Evolutionary conservation across 2,797 vertebrate genomes (phyloP).

Genomic region (Dendrocincla fuliginosa): DNA sequence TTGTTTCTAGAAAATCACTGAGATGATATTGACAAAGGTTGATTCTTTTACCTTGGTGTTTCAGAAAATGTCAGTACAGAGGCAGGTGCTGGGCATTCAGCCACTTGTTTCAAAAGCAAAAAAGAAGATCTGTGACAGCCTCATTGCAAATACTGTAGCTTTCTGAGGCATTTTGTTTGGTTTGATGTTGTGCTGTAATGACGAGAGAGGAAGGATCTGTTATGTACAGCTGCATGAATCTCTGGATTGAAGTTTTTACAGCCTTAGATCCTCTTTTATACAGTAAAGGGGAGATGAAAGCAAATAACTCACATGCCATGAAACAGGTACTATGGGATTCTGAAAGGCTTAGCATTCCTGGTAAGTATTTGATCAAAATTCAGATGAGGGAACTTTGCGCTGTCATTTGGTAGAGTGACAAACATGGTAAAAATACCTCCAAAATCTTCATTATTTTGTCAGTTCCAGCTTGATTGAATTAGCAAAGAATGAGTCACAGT

Average conservation of each 20-base stretch:
- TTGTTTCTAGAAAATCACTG: constrained; percentile 74
- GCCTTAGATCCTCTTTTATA: constrained; percentile 79
- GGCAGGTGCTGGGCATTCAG: constrained; percentile 72
- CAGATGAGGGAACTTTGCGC: constrained; percentile 70
- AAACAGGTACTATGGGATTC: constrained; percentile 76
- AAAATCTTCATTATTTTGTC: constrained; percentile 73
- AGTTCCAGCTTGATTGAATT: constrained; percentile 71
- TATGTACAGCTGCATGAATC: constrained; percentile 78
- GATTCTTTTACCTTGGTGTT: constrained; percentile 76
- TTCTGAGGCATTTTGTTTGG: constrained; percentile 79
- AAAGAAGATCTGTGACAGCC: constrained; percentile 62
- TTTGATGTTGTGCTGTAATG: constrained; percentile 75
- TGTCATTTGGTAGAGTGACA: constrained; percentile 69
- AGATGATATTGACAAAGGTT: constrained; percentile 73
- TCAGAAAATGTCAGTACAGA: constrained; percentile 78
- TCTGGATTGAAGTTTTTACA: constrained; percentile 78
- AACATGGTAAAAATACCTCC: constrained; percentile 70
- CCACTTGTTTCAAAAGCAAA: constrained; percentile 62
- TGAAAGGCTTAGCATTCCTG: constrained; percentile 72
- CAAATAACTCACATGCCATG: constrained; percentile 75
- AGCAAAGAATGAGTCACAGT: constrained; percentile 69
- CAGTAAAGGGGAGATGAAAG: constrained; percentile 78
- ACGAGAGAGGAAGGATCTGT: constrained; percentile 75
- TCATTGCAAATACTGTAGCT: constrained; percentile 68
- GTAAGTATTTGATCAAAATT: constrained; percentile 78